Percentiles rank a stretch among this genome's conserved stretches.
Conservation (phyloP, 2,797 vertebrate genomes). For the Odontamblyopus lacepedii region DNA sequence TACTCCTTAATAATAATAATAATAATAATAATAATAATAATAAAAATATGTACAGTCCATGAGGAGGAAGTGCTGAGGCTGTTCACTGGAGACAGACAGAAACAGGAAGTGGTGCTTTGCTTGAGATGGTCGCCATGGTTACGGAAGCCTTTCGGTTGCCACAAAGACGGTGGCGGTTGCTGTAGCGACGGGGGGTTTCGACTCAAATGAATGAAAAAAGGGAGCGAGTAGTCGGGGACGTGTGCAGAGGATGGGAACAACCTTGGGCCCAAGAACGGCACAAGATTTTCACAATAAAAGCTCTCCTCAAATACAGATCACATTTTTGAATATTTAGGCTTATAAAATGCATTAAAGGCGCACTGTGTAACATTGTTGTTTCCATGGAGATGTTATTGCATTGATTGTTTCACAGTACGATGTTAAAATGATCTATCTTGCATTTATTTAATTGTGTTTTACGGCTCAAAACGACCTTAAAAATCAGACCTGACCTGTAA, state of each 20-base stretch:
- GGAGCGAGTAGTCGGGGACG: background rate
- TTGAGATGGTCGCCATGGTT: conserved; percentile 1
- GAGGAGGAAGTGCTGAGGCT: conserved; percentile 21
- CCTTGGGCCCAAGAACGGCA: background rate
- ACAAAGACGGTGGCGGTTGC: background rate
- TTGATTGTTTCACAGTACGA: no score
- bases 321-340: background rate
- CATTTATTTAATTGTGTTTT: no score
- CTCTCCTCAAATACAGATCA: background rate
- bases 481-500: no score
- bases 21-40: conserved; percentile 32
- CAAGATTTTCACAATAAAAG: background rate
- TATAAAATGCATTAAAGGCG: background rate
- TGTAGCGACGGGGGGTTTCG: background rate
- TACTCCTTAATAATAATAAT: conserved; percentile 42
- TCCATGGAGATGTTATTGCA: no score
- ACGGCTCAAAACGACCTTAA: no score
- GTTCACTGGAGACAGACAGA: conserved; percentile 4
- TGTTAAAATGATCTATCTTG: no score
- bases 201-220: background rate
- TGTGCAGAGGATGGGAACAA: background rate
- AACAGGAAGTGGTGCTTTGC: conserved; percentile 4
- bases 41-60: conserved; percentile 59
- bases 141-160: conserved; percentile 1
- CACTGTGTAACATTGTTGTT: no score